Evolutionary conservation across 2,888 invertebrate species (phyloP), one percentile per base, ranked within the genome.

Genomic region (Synergus gifuensis): DNA sequence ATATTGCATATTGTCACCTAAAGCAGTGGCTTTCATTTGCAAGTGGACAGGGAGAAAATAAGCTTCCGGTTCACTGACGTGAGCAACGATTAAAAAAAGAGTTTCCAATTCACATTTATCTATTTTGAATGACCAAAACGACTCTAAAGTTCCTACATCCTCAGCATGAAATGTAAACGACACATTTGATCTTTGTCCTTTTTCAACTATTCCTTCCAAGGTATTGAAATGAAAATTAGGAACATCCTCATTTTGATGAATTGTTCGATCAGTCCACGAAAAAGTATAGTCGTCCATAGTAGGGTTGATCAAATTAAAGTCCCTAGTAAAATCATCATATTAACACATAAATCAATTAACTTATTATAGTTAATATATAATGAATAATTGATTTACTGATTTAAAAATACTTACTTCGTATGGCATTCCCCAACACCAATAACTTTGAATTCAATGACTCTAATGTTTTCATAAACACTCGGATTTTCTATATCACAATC

Each of bases 221-320:
- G 92, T 93, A 76, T 94, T 90, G 88, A 96, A 96, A 82, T 94
- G 93, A 86, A 96, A 94, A 14, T 83, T 83, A 54, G 85, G 86
- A 85, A 91, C 84, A 81, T 89, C 86, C 83, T 93, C 89, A n/a
- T 92, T 91, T 3, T 90, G 90, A 69, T 93, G 93, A 11, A 91
- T 90, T 83, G 94, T 92, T 69, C 93, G 90, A 92, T 94, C 93
- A 76, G 93, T 92, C 92, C 95, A 95, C 79, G 93, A 92, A 87
- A 94, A 95, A 83, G 93, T 93, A 87, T 95, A 95, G 9, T 93
- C 92, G 83, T 94, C 93, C 77, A 92, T 93, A 0, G 95, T 95
- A 1, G 96, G 95, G 89, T 96, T 96, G 49, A 96, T 93, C 8
- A 96, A 93, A 81, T 93, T 93, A 87, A 96, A 95, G 73, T 93